A percentile compares a stretch with the other conserved stretches of the same genome.
phyloP scores from a whole-genome alignment of 2,113 vertebrate species.

The Sula dactylatra region DNA sequence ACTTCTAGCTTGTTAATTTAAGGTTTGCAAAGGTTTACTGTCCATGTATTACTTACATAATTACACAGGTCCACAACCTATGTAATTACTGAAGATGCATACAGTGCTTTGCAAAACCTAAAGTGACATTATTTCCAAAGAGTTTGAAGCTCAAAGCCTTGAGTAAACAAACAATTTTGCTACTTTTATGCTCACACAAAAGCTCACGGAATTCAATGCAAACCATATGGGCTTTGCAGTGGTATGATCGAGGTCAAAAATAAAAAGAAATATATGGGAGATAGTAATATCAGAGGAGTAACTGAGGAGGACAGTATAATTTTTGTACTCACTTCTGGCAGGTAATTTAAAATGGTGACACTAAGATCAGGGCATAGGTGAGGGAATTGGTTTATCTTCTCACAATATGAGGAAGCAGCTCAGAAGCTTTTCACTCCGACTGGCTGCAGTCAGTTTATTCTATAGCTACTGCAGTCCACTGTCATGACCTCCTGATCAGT shows the following conservation, averaged over 20 bases:
- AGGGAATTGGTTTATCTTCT: not conserved
- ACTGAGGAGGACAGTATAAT: not conserved
- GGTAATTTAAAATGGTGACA: not conserved
- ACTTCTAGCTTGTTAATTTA: not conserved
- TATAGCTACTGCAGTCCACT: not conserved
- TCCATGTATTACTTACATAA: not conserved
- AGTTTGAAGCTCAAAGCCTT: not conserved
- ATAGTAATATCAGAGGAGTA: not conserved
- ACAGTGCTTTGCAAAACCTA: not conserved
- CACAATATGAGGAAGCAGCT: not conserved
- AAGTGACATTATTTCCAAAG: not conserved
- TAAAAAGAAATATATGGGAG: not conserved
- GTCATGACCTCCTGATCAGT: not conserved
- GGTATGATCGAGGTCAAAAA: not conserved
- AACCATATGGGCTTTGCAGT: not conserved
- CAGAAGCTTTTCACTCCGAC: accelerated
- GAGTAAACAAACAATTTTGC: not conserved
- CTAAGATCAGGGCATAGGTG: not conserved
- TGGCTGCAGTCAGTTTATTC: not conserved
- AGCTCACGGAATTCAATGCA: not conserved
- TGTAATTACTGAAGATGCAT: not conserved
- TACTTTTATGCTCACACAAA: not conserved
- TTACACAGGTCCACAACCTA: not conserved
- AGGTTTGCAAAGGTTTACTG: not conserved
- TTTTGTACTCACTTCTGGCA: not conserved